A percentile compares a stretch with the other conserved stretches of the same genome.
Conservation (phyloP, 2,888 invertebrate species). For the Willowsia nigromaculata region DNA sequence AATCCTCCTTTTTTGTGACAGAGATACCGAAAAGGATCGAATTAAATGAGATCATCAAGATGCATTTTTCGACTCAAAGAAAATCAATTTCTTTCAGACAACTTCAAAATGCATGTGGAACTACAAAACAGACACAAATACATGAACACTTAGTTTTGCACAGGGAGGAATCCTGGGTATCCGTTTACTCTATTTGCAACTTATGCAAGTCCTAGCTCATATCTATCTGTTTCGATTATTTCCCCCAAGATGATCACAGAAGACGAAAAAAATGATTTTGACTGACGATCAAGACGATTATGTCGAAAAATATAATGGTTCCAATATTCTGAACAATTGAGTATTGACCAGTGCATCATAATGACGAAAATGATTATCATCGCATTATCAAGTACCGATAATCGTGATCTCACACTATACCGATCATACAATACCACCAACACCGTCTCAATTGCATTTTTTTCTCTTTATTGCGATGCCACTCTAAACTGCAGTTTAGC, state of each 20-base stretch:
- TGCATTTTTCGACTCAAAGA: neutral
- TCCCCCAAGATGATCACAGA: neutral
- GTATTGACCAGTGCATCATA: constrained; percentile 25
- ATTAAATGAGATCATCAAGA: constrained; percentile 27
- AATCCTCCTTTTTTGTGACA: constrained; percentile 47
- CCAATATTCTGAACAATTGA: neutral
- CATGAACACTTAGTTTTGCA: too few species aligned
- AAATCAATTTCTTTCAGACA: neutral
- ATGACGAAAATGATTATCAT: constrained; percentile 27
- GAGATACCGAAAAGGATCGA: constrained; percentile 58
- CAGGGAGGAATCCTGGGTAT: too few species aligned
- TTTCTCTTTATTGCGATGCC: neutral
- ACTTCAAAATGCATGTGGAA: too few species aligned
- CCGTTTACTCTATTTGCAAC: too few species aligned
- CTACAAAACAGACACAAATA: too few species aligned
- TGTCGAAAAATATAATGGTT: neutral
- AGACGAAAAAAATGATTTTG: neutral
- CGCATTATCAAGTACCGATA: constrained; percentile 42
- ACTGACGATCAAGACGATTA: neutral
- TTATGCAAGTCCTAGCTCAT: too few species aligned
- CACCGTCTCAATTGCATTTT: neutral
- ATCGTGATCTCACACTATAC: constrained; percentile 43
- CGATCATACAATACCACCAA: too few species aligned
- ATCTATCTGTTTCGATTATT: too few species aligned
- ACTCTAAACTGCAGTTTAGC: neutral